phyloP scores from a whole-genome alignment of 2,888 invertebrate species.

The Diarsia mendica region DNA sequence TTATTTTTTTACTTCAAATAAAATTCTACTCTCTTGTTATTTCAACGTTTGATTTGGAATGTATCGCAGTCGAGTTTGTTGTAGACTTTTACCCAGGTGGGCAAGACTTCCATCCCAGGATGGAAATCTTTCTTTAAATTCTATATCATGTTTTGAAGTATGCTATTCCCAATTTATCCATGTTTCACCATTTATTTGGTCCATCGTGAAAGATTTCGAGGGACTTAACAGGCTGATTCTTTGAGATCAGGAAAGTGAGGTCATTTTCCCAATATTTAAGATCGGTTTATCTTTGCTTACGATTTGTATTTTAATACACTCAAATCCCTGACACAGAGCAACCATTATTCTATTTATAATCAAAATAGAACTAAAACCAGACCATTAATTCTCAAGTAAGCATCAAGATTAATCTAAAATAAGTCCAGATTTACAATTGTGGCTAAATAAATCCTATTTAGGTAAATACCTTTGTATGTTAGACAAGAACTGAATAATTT shows the following conservation, averaged over 20 bases:
- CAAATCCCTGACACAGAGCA: conserved; percentile 11
- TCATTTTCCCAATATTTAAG: neutral
- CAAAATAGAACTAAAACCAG: conserved; percentile 20
- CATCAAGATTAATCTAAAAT: conserved; percentile 32
- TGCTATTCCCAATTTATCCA: neutral
- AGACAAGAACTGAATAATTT: conserved; percentile 52
- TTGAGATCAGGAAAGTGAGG: no score
- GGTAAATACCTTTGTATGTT: conserved; percentile 17
- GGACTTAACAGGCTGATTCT: conserved; percentile 21
- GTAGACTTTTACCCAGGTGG: neutral
- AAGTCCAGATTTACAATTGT: conserved; percentile 45
- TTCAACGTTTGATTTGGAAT: neutral
- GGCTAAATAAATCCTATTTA: conserved; percentile 15
- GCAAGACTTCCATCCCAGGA: no score
- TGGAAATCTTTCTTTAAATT: neutral
- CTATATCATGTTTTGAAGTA: neutral
- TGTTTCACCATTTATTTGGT: conserved; percentile 2
- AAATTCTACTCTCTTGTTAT: neutral
- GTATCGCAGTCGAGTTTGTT: no score
- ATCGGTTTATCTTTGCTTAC: conserved; percentile 1
- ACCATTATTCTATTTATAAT: conserved; percentile 37
- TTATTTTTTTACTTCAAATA: neutral
- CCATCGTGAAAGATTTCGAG: neutral
- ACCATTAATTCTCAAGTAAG: conserved; percentile 31
- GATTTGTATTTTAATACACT: conserved; percentile 22